Base-by-base conservation (phyloP, 2,888 invertebrate species). In the Hydriomena furcata region DNA sequence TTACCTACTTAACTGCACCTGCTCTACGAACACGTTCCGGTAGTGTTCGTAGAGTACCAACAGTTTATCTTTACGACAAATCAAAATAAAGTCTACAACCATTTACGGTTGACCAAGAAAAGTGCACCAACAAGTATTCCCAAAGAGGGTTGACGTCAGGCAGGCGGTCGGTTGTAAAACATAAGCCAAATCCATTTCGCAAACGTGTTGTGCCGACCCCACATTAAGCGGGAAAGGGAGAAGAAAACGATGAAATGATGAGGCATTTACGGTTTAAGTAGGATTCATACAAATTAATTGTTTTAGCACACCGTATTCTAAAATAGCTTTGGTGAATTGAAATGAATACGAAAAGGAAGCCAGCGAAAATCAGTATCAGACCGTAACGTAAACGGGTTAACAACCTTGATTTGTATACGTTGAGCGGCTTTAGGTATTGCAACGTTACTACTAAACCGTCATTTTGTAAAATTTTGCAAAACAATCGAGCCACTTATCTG, bases 331-430 rank as follows among this genome's bases (percentile, higher is more conserved):
- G 60, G 59, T 66, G 54, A 66, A 73, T 67, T 62, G 60, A 70
- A 69, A 71, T 72, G 66, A 65, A 73, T 74, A 73, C 71, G 66
- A 62, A 68, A 66, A 66, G 71, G 74, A 76, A 81, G 71, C 74
- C 68, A 31, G 67, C 74, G 75, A 67, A 68, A 73, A 72, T 74
- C 73, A 71, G 78, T 82, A 86, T 79, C 82, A 82, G 85, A 86
- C 79, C 84, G 83, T 79, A 84, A 83, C 84, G 73, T 65, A 81
- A 80, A 81, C 82, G 73, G 84, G 85, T 85, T 82, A 86, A 84
- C 79, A 84, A 86, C 85, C 86, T 85, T 84, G 76, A 81, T 82
- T 79, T 78, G 74, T 82, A 61, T 73, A 71, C 69, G 72, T 65
- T 75, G 71, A 73, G 66, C 75, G 70, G 68, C 66, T 73, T 68